Evolutionary conservation across 2,113 vertebrate species (phyloP).

Genomic region (Pan troglodytes): DNA sequence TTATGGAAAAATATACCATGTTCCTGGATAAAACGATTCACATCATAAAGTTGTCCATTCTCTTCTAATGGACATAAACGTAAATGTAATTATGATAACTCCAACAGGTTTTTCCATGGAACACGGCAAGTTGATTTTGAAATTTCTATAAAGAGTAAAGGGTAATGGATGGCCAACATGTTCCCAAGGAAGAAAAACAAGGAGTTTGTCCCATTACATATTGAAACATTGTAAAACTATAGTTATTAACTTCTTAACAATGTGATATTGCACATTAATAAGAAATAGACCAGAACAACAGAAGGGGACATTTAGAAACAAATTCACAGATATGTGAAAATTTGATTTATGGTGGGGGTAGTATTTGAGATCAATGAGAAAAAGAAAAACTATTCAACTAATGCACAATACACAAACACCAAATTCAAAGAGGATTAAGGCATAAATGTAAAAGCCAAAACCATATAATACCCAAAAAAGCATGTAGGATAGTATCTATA

Average conservation of each 20-base stretch:
- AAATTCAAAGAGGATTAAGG: not conserved
- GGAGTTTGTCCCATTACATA: not conserved
- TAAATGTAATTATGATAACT: not conserved
- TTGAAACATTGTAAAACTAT: not conserved
- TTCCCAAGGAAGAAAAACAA: not conserved
- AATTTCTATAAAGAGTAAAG: not conserved
- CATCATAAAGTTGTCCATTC: not conserved
- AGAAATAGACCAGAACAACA: not conserved
- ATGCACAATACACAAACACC: not conserved
- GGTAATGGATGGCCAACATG: not conserved
- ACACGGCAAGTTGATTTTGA: conserved; percentile 1
- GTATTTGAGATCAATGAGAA: not conserved
- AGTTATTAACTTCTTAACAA: not conserved
- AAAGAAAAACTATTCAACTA: not conserved
- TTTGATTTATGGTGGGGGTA: not conserved
- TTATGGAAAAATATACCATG: not conserved
- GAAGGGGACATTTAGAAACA: not conserved
- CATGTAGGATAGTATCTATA: not conserved
- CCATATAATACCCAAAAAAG: not conserved
- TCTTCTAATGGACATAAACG: not conserved
- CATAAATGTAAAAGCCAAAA: not conserved
- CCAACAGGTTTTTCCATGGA: not conserved
- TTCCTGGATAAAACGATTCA: not conserved
- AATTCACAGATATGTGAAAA: not conserved
- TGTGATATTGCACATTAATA: not conserved